Conservation (phyloP, 2,113 vertebrate species). For the Taurulus bubalis region DNA sequence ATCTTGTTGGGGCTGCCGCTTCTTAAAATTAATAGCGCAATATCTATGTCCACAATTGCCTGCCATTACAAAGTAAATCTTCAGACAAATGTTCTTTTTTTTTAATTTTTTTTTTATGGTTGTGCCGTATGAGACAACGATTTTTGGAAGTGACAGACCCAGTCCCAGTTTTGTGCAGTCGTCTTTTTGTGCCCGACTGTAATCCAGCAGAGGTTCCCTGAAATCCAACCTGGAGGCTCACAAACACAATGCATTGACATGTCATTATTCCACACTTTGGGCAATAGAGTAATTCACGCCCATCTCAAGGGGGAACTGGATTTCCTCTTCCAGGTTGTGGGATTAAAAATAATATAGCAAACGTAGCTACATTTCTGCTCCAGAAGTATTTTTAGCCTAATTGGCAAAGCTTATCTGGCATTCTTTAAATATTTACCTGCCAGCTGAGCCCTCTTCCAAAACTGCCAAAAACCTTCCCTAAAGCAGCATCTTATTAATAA, state of each 20-base stretch:
- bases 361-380: constrained; percentile 6
- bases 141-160: background rate
- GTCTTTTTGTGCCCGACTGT: background rate
- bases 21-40: constrained; percentile 2
- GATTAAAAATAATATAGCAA: constrained; percentile 40
- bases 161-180: constrained; percentile 16
- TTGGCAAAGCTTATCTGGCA: background rate
- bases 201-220: constrained; percentile 26
- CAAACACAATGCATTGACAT: constrained; percentile 13
- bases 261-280: constrained; percentile 45
- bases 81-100: constrained; percentile 12
- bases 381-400: background rate
- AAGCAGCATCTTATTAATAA: background rate
- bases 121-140: constrained; percentile 3
- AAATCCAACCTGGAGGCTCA: constrained; percentile 27
- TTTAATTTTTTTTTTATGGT: constrained; percentile 7
- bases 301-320: constrained; percentile 11
- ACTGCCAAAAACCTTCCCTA: background rate
- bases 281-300: constrained; percentile 30
- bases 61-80: background rate
- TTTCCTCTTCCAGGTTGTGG: constrained; percentile 43
- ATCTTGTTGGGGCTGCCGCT: background rate
- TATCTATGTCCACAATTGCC: constrained; percentile 6
- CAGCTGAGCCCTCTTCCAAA: background rate
- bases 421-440: background rate